phyloP scores from a whole-genome alignment of 2,797 vertebrate genomes.

The Gobionotothen gibberifrons region DNA sequence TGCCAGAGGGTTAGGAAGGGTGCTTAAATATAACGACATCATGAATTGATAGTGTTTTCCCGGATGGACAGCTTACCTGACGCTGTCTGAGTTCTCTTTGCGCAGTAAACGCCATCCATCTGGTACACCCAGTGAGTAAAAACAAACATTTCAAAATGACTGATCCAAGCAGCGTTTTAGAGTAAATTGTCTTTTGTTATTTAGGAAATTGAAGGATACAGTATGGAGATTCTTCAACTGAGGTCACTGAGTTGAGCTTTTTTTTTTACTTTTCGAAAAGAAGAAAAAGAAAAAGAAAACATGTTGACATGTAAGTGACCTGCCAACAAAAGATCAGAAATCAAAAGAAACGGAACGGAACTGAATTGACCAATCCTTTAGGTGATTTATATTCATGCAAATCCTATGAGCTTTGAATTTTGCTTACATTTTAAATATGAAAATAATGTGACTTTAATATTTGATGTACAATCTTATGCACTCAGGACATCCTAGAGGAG shows the following conservation, averaged over 20 bases:
- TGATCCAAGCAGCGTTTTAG: constrained; percentile 48
- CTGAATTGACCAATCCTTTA: constrained; percentile 96
- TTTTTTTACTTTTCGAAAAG: constrained; percentile 73
- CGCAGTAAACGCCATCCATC: constrained; percentile 64
- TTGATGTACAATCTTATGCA: constrained; percentile 18
- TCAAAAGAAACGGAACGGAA: constrained; percentile 80
- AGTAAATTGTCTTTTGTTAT: constrained; percentile 41
- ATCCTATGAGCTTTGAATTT: neutral
- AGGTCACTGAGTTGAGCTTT: constrained; percentile 98
- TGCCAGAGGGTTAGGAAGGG: constrained; percentile 35
- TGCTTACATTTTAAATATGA: neutral
- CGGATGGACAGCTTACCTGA: constrained; percentile 50
- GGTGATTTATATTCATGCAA: constrained; percentile 77
- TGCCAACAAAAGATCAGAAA: constrained; percentile 85
- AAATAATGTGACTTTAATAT: constrained; percentile 11
- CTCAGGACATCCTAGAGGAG: constrained; percentile 94
- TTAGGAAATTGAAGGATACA: constrained; percentile 87
- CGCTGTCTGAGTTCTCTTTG: constrained; percentile 48
- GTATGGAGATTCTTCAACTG: constrained; percentile 97
- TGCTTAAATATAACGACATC: constrained; percentile 34
- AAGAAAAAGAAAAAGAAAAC: constrained; percentile 39
- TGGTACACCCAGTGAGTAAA: constrained; percentile 53
- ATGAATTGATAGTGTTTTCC: constrained; percentile 35
- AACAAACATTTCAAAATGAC: constrained; percentile 58
- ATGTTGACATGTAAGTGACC: constrained; percentile 96